phyloP scores from a whole-genome alignment of 2,113 vertebrate genomes.

The Oncorhynchus gorbuscha region DNA sequence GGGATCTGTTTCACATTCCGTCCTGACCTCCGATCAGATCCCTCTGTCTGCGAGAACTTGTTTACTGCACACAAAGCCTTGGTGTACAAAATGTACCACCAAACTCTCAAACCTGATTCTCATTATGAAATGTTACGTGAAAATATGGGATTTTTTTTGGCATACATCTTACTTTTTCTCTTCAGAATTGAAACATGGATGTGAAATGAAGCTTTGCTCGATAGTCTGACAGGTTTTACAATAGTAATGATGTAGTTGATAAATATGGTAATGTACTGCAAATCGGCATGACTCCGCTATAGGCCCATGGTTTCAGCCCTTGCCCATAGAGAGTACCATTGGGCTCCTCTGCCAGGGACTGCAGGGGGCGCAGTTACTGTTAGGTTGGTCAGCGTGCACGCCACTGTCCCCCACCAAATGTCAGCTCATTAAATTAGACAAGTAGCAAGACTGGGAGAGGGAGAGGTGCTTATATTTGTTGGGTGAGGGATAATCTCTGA shows the following conservation, averaged over 20 bases:
- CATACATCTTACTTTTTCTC: not conserved
- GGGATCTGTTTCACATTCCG: constrained; percentile 63
- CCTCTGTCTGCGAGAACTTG: constrained; percentile 58
- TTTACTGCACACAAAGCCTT: constrained; percentile 62
- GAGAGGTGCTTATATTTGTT: constrained; percentile 47
- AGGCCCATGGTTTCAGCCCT: not conserved
- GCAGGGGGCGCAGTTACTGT: not conserved
- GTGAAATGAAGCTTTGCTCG: not conserved
- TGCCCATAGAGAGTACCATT: not conserved
- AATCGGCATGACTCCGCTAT: not conserved
- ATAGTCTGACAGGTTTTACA: not conserved
- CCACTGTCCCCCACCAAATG: not conserved
- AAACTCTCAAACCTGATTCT: constrained; percentile 35
- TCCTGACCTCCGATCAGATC: constrained; percentile 45
- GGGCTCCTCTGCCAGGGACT: not conserved
- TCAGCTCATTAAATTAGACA: not conserved
- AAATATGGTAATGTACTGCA: not conserved
- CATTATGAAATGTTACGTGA: constrained; percentile 20
- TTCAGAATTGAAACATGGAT: not conserved
- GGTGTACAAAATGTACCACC: constrained; percentile 41
- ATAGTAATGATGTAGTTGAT: not conserved
- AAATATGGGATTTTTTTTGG: no score
- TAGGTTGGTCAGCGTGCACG: not conserved
- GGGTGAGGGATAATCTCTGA: constrained; percentile 48
- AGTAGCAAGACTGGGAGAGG: not conserved